phyloP scores from a whole-genome alignment of 23 tunicate genomes.

The Diplosoma virens region DNA sequence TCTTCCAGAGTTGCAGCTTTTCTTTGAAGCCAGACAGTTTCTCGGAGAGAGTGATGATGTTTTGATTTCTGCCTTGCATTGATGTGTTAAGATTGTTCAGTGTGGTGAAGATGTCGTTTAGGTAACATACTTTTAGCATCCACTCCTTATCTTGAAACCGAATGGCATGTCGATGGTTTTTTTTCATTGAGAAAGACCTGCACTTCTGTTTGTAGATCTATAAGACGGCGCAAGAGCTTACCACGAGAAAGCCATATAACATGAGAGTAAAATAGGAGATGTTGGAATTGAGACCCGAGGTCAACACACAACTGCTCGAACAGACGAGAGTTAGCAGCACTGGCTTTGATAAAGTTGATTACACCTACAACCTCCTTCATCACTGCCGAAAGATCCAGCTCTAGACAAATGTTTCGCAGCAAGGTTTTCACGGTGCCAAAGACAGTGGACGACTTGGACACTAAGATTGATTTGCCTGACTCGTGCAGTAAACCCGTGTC shows the following conservation, averaged over 20 bases:
- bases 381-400: slow-evolving; percentile 39
- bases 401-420: background rate
- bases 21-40: slow-evolving; percentile 56
- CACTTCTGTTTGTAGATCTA: slow-evolving; percentile 58
- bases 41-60: slow-evolving; percentile 40
- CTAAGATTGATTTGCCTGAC: too few relatives aligned
- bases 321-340: slow-evolving; percentile 40
- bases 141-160: slow-evolving; percentile 51
- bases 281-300: slow-evolving; percentile 54
- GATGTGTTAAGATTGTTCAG: slow-evolving; percentile 28
- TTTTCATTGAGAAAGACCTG: slow-evolving; percentile 53
- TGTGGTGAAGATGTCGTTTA: slow-evolving; percentile 34
- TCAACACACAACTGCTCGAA: slow-evolving; percentile 52
- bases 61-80: too few relatives aligned
- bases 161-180: slow-evolving; percentile 64
- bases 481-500: too few relatives aligned
- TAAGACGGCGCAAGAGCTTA: slow-evolving; percentile 52
- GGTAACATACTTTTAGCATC: slow-evolving; percentile 46
- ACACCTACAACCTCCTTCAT: slow-evolving; percentile 59
- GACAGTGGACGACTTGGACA: slow-evolving; percentile 33
- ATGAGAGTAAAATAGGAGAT: slow-evolving; percentile 63
- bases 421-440: slow-evolving; percentile 12
- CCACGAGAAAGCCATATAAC: slow-evolving; percentile 40
- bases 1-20: slow-evolving; percentile 53
- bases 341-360: slow-evolving; percentile 55